These are phyloP conservation scores for Charaxes varanes DNA, from an alignment of 1,140 invertebrate genomes.

Conservation along the genomic window DNA sequence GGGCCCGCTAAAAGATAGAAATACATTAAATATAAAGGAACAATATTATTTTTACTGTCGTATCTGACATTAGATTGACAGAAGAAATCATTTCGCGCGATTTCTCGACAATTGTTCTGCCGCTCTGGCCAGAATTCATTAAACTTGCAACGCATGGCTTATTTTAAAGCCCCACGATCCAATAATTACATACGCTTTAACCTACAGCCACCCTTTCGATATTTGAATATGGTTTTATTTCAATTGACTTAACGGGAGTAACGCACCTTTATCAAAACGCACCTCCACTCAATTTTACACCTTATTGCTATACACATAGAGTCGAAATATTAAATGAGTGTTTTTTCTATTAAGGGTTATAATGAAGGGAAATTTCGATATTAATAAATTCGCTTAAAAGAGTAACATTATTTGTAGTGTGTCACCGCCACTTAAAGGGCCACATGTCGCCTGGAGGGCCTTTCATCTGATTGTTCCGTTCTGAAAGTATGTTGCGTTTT, in stretches of 20 bases:
- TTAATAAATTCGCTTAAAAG: conserved; percentile 55
- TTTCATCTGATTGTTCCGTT: conserved; percentile 52
- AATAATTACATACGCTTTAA: conserved; percentile 72
- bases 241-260: conserved; percentile 46
- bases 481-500: conserved; percentile 31
- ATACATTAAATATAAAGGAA: too few relatives aligned
- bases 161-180: conserved; percentile 45
- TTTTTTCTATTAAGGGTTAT: conserved; percentile 23
- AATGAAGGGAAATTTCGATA: conserved; percentile 19
- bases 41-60: too few relatives aligned
- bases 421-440: conserved; percentile 69
- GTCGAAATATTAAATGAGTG: conserved; percentile 10
- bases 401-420: conserved; percentile 70
- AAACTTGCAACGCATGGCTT: conserved; percentile 52
- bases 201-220: conserved; percentile 56
- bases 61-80: too few relatives aligned
- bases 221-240: conserved; percentile 67
- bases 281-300: conserved; percentile 10
- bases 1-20: too few relatives aligned
- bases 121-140: conserved; percentile 26
- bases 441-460: conserved; percentile 68
- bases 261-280: conserved; percentile 7
- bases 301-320: background rate
- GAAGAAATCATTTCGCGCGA: conserved; percentile 23
- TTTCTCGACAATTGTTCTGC: conserved; percentile 18